Evolutionary conservation across 2,888 invertebrate species (phyloP).

Genomic region (Erynnis tages): DNA sequence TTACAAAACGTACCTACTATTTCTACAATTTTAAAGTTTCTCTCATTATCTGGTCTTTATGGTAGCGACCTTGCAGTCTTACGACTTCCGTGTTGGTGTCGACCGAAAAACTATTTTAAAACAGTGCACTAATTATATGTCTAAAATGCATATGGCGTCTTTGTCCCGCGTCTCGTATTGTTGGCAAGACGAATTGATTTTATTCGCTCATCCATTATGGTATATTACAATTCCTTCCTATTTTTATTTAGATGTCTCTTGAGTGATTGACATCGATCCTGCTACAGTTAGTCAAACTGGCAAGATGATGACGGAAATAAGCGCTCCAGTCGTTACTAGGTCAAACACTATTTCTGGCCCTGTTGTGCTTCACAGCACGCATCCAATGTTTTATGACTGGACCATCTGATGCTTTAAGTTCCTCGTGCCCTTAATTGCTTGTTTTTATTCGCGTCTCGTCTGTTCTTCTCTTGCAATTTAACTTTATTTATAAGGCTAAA

Average conservation of each 20-base stretch:
- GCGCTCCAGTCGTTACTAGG: conserved; percentile 78
- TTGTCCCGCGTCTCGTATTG: conserved; percentile 11
- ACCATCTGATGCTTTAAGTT: conserved; percentile 47
- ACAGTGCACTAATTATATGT: conserved; percentile 1
- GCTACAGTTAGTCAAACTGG: conserved; percentile 47
- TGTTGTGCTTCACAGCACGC: conserved; percentile 66
- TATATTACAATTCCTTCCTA: too few relatives aligned
- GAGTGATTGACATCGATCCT: conserved; percentile 51
- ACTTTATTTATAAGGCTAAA: too few relatives aligned
- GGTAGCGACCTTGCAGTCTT: neutral
- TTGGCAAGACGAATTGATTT: conserved; percentile 8
- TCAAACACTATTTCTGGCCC: conserved; percentile 76
- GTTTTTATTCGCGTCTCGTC: conserved; percentile 27
- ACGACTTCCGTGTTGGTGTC: neutral
- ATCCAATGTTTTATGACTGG: conserved; percentile 60
- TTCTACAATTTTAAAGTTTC: too few relatives aligned
- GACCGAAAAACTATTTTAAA: neutral
- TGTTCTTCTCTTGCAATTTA: neutral
- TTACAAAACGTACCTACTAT: too few relatives aligned
- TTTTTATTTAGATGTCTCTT: too few relatives aligned
- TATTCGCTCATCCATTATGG: too few relatives aligned
- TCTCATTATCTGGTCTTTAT: neutral
- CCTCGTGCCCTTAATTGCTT: conserved; percentile 49
- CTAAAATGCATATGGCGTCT: conserved; percentile 9
- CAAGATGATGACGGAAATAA: conserved; percentile 77